A percentile compares a stretch with the other conserved stretches of the same genome.
Evolutionary conservation across 2,888 invertebrate species (phyloP).

Genomic region (Calameuta idolon): DNA sequence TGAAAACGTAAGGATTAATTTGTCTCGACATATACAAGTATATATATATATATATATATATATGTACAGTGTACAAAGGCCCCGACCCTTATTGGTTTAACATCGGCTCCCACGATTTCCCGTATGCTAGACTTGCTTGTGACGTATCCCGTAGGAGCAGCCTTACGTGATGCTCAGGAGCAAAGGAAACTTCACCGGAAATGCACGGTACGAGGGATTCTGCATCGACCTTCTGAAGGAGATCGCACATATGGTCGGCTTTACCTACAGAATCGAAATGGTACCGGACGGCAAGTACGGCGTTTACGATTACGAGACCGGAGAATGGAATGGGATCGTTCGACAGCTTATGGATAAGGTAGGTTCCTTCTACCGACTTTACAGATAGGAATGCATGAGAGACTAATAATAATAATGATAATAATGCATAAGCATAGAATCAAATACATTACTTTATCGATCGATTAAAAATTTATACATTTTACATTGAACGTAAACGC

Average conservation of each 20-base stretch:
- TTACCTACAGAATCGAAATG: conserved; percentile 76
- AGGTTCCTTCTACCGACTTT: conserved; percentile 32
- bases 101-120: not conserved
- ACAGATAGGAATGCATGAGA: not conserved
- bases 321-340: conserved; percentile 81
- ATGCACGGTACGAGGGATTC: conserved; percentile 79
- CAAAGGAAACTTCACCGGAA: conserved; percentile 71
- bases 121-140: not conserved
- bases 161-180: conserved; percentile 72
- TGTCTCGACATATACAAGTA: not conserved
- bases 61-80: not conserved
- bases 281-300: conserved; percentile 79
- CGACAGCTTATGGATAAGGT: conserved; percentile 77
- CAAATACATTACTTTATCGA: not conserved
- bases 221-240: conserved; percentile 78
- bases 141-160: conserved; percentile 68
- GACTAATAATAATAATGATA: not conserved
- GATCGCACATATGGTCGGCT: conserved; percentile 75
- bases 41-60: not conserved
- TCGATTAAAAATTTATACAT: not conserved
- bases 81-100: not conserved
- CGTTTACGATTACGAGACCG: conserved; percentile 78
- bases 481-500: not conserved
- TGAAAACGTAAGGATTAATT: not conserved
- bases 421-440: not conserved